Conservation (phyloP, 2,113 vertebrate species). For the Thunnus thynnus region DNA sequence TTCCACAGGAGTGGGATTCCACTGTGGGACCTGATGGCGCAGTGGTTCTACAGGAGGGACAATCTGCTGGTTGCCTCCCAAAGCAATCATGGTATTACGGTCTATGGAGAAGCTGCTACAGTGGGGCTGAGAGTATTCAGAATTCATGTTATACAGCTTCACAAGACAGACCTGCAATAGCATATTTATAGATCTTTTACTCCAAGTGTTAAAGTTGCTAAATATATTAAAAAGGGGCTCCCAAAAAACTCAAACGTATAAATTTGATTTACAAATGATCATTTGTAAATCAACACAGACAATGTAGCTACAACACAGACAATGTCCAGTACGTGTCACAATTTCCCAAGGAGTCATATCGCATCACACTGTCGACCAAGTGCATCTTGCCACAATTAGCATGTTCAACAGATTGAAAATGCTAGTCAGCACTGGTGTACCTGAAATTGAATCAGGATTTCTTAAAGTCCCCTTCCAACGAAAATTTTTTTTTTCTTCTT, state of each 20-base stretch:
- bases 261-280: neutral
- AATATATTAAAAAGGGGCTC: neutral
- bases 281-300: neutral
- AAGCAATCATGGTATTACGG: conserved; percentile 57
- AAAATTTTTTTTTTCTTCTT: too few relatives aligned
- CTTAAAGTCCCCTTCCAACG: too few relatives aligned
- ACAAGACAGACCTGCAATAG: conserved; percentile 34
- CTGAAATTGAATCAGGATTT: neutral
- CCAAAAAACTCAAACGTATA: neutral
- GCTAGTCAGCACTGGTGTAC: neutral
- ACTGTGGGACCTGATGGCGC: conserved; percentile 42
- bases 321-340: neutral
- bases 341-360: too few relatives aligned
- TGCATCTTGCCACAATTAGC: too few relatives aligned
- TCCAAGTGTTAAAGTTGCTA: neutral
- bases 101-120: conserved; percentile 77
- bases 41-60: conserved; percentile 40
- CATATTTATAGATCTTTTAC: conserved; percentile 1
- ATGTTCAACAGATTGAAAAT: neutral
- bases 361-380: too few relatives aligned
- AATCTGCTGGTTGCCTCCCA: conserved; percentile 66
- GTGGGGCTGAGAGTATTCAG: conserved; percentile 77
- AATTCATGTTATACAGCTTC: conserved; percentile 62
- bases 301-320: neutral
- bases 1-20: conserved; percentile 50